Evolutionary conservation across 2,113 vertebrate genomes (phyloP), one percentile per base, ranked within the genome.

Genomic region (Arenaria interpres): DNA sequence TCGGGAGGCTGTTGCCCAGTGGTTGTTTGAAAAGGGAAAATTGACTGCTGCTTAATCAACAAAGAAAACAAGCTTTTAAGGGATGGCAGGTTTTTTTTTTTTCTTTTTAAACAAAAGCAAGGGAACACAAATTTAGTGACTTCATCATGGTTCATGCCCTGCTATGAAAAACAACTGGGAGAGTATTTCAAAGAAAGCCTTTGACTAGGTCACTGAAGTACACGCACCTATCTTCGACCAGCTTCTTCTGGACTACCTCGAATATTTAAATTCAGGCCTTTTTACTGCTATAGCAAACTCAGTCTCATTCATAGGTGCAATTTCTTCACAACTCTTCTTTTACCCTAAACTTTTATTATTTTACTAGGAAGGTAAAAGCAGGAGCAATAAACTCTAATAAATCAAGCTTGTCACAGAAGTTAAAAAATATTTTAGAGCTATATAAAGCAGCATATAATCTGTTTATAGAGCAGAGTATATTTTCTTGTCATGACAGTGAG

Each of bases 51-150:
- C 93, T 96, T 97, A 97, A 97, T 97, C 97, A 98, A 96, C 87
- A 97, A 95, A 92, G 86, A 97, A 97, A 97, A 97, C 77, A 96
- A 93, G 86, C 72, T 95, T 96, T 97, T 87, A 81, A 91, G 84
- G 92, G 79, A 95, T 75, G 89, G 88, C 87, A 89, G 81, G 41
- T 84, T 90, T 90, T 88, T 59, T 41, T 83, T 64, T 51, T 66
- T 39, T 32, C 66, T 94, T 96, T 95, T 96, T 76, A 68, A 91
- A 90, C 66, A 53, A 89, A 95, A 95, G 89, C 48, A 48, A 94
- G 35, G 53, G 81, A 90, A 50, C 39, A 7, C 63, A 62, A 94
- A 90, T 91, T 87, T 67, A 75, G 68, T 95, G 93, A 80, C 88
- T 96, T 96, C 84, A 91, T 85, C 68, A 12, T 92, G 83, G 93